Conservation (phyloP, 1,140 invertebrate species). For the Xylocopa sonorina region DNA sequence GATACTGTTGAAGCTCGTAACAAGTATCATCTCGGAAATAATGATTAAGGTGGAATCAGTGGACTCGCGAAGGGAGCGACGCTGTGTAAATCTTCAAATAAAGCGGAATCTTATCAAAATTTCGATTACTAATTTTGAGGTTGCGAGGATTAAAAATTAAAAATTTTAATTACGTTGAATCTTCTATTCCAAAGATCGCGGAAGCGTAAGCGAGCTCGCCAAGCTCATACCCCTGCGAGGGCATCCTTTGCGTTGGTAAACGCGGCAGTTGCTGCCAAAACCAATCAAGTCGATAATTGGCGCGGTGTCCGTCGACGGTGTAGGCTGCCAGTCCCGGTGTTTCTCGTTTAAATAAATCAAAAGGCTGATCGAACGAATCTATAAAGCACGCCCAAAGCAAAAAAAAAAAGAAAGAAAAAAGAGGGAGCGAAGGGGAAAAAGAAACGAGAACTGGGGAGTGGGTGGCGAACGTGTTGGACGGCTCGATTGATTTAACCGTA, state of each 20-base stretch:
- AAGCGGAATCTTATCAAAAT: no score
- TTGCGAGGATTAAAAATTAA: neutral
- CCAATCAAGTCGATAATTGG: constrained; percentile 47
- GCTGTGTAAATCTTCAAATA: no score
- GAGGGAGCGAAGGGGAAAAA: neutral
- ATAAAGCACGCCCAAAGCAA: constrained; percentile 10
- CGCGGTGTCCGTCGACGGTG: constrained; percentile 13
- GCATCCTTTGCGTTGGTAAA: neutral
- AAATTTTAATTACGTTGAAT: no score
- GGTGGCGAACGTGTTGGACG: neutral
- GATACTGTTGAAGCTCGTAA: no score
- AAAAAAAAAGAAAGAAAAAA: neutral
- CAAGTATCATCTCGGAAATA: no score
- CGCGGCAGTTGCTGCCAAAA: constrained; percentile 35
- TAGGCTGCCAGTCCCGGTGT: constrained; percentile 2
- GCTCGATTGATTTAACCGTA: constrained; percentile 39
- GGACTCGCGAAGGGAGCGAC: no score
- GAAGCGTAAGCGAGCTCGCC: neutral
- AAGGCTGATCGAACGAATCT: constrained; percentile 17
- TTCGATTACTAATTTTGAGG: no score
- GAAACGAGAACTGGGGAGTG: no score
- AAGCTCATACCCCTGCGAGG: neutral
- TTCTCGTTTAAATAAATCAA: constrained; percentile 50
- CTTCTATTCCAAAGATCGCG: no score
- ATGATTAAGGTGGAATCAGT: no score